A percentile compares a stretch with the other conserved stretches of the same genome.
Evolutionary conservation across 2,113 vertebrate species (phyloP).

Genomic region (Rhea pennata): DNA sequence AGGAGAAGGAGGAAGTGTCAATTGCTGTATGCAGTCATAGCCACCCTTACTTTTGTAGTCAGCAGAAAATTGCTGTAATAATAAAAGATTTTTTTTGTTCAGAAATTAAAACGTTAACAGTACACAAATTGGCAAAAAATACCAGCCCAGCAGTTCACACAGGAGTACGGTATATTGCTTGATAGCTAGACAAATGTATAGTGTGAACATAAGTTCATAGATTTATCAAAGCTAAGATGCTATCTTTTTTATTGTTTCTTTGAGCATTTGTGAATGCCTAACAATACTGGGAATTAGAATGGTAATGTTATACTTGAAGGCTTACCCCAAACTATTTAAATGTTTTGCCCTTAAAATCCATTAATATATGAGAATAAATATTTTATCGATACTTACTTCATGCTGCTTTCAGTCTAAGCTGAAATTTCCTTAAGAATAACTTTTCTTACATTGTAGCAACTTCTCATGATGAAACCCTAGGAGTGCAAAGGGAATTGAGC

Average conservation of each 20-base stretch:
- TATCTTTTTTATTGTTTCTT: neutral
- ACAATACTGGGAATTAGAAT: neutral
- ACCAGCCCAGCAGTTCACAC: constrained; percentile 16
- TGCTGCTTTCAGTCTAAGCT: neutral
- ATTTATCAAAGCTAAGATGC: neutral
- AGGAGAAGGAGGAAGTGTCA: neutral
- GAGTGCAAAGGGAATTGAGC: neutral
- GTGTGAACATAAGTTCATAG: neutral
- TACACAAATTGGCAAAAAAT: constrained; percentile 35
- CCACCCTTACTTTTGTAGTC: constrained; percentile 1
- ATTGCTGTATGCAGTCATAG: neutral
- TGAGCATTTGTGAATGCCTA: neutral
- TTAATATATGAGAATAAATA: neutral
- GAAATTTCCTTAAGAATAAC: neutral
- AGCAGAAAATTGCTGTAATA: constrained; percentile 35
- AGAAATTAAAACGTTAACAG: constrained; percentile 49
- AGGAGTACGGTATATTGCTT: neutral
- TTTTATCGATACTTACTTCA: neutral
- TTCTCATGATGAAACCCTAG: neutral
- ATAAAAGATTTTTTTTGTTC: constrained; percentile 8
- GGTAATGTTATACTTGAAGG: neutral
- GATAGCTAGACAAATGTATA: neutral
- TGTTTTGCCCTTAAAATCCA: neutral
- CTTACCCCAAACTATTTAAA: neutral
- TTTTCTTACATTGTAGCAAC: neutral